Percentiles rank a stretch among this genome's conserved stretches.
Conservation (phyloP, 2,888 invertebrate genomes). For the Drosophila kokeensis region DNA sequence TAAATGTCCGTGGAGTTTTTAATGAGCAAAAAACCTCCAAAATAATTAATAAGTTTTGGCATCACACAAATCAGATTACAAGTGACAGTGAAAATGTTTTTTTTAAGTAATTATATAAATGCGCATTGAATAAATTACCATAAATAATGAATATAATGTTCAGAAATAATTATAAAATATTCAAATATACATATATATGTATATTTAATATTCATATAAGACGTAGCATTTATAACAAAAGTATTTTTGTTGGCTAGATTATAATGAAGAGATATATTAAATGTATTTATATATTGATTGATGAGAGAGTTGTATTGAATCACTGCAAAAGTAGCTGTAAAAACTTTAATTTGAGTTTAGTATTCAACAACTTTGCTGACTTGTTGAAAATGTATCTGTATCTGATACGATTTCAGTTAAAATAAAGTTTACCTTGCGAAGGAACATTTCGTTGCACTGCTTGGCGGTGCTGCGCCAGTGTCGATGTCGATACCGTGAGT, state of each 20-base stretch:
- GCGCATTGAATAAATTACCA: not conserved
- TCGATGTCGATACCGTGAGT: constrained; percentile 90
- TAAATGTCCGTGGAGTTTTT: not conserved
- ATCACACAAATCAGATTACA: not conserved
- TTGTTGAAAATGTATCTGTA: not conserved
- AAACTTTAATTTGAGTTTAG: not conserved
- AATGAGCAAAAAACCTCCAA: not conserved
- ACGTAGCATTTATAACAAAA: not conserved
- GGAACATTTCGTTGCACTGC: constrained; percentile 94
- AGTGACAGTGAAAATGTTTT: not conserved
- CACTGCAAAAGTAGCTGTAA: not conserved
- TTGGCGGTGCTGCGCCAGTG: constrained; percentile 95
- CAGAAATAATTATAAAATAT: not conserved
- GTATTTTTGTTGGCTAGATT: not conserved
- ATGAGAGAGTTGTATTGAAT: not conserved
- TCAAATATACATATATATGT: not conserved
- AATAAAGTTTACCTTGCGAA: constrained; percentile 90
- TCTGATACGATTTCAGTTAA: not conserved
- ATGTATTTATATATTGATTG: not conserved
- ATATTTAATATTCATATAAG: not conserved
- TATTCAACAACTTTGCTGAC: not conserved
- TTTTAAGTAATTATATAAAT: not conserved
- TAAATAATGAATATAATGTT: not conserved
- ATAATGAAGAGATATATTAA: not conserved
- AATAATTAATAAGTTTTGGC: not conserved